Base-by-base conservation (phyloP, 2,888 invertebrate species). In the Mycalesis mineus region DNA sequence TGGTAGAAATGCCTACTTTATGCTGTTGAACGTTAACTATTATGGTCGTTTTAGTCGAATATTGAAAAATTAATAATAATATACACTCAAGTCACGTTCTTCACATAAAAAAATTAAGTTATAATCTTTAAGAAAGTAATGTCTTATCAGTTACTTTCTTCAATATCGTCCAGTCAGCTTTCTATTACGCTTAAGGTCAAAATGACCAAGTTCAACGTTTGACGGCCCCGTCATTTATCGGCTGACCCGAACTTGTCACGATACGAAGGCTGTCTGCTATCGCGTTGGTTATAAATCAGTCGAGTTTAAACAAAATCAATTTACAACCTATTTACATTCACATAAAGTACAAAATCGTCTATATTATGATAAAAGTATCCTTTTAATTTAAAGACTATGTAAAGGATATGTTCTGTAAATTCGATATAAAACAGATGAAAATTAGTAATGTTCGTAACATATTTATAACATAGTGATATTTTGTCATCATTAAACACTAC, bases 221-320 rank as follows among this genome's bases (percentile, higher is more conserved):
- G 59, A 57, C 45, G 50, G 52, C 53, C 52, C 52, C 47, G 47
- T 40, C 56, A 29, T 44, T 52, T 59, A 60, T 65, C 51, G 49
- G 36, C 49, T 63, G 65, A 64, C 60, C 64, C 61, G 58, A 63
- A 62, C 64, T 61, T 61, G 61, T 59, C 55, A 56, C 58, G 54
- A 60, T 63, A 57, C 52, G 60, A 65, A 67, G 65, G 58, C 64
- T 65, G 65, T 65, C 64, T 63, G 53, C 61, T 57, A 55, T 57
- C 55, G 59, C 58, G 52, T 57, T 59, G 40, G 58, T 59, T 55
- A 60, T 65, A 65, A 60, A 62, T 57, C 49, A 60, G 28, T 42
- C 31, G 41, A 22, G 33, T 39, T 14, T 28, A 9, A 42, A 45
- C 14, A 9, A 15, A 40, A 15, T 17, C 8, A 59, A 47, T 39